Percentiles rank a stretch among this genome's conserved stretches.
Evolutionary conservation across 2,888 invertebrate species (phyloP).

Genomic region (Trissolcus japonicus): DNA sequence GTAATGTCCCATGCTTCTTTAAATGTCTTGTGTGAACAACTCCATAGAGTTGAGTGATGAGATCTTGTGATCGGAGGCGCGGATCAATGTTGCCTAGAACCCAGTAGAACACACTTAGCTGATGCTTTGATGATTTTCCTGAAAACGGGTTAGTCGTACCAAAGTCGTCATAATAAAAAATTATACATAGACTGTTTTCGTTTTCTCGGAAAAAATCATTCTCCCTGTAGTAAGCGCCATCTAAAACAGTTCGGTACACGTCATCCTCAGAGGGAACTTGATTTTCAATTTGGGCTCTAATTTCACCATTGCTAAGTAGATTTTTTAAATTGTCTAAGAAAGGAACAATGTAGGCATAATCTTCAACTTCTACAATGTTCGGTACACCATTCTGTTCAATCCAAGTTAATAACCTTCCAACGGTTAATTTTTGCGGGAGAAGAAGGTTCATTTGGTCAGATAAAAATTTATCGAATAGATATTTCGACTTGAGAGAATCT

Average conservation of each 20-base stretch:
- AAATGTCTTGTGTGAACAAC: slow-evolving; percentile 31
- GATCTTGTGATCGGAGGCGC: neutral
- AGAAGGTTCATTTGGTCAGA: slow-evolving; percentile 13
- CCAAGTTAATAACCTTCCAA: slow-evolving; percentile 19
- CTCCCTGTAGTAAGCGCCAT: slow-evolving; percentile 56
- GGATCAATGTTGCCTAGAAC: slow-evolving; percentile 5
- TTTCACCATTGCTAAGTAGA: slow-evolving; percentile 47
- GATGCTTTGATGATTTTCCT: slow-evolving; percentile 16
- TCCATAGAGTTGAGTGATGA: slow-evolving; percentile 44
- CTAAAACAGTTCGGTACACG: slow-evolving; percentile 26
- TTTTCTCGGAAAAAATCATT: slow-evolving; percentile 54
- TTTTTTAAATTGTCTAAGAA: slow-evolving; percentile 48
- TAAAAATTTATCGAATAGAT: slow-evolving; percentile 24
- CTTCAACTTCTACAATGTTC: slow-evolving; percentile 4
- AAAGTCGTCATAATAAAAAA: slow-evolving; percentile 28
- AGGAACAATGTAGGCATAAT: slow-evolving; percentile 52
- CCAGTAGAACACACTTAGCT: slow-evolving; percentile 57
- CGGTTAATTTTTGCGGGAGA: slow-evolving; percentile 5
- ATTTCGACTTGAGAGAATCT: slow-evolving; percentile 11
- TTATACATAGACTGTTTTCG: slow-evolving; percentile 42
- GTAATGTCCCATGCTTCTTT: slow-evolving; percentile 36
- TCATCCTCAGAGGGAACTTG: slow-evolving; percentile 18
- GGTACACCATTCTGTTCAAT: slow-evolving; percentile 3
- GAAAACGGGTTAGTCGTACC: neutral
- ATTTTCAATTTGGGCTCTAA: slow-evolving; percentile 45